Base-by-base conservation (phyloP, 2,888 invertebrate species). In the Yponomeuta cagnagella region DNA sequence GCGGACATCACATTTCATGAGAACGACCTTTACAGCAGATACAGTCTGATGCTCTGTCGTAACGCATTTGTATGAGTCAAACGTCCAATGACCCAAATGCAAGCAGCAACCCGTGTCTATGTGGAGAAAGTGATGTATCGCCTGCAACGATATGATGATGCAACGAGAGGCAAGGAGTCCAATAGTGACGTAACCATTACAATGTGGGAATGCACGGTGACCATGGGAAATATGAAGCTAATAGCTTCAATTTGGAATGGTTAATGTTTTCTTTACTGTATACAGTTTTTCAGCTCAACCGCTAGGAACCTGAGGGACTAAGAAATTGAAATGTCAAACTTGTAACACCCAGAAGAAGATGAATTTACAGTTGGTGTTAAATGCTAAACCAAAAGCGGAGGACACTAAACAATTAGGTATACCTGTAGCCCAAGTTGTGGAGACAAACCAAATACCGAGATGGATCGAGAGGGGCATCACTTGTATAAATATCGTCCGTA, bases 91-190 rank as follows among this genome's bases (percentile, higher is more conserved):
- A 82, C 87, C 85, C 81, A 85, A 86, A 88, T 86, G 82, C 80
- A 79, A 79, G 79, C 77, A 74, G 77, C 77, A 76, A 79, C 77
- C 80, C 81, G 82, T 87, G 83, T 78, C 84, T 82, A 77, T 76
- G 78, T 80, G 82, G 89, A 89, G 90, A 90, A 90, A 90, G 90
- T 89, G 88, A 89, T 87, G 87, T 83, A 86, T 89, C 79, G 84
- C 76, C 76, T 90, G 88, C 85, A 81, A 83, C 77, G 89, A 90
- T 64, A 15, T 63, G 43, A 63, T 69, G 52, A 68, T 68, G 68
- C 67, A 67, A 67, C 37, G 37, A 37, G n/a, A 58, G 15, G 52
- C 15, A 58, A 58, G 52, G 52, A 12, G 52, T 5, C 15, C 52
- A 58, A 12, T 15, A 58, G 15, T 58, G 52, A 58, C 52, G 52